Evolutionary conservation across 2,888 invertebrate genomes (phyloP), one percentile per base, ranked within the genome.

Genomic region (Pterostichus madidus): DNA sequence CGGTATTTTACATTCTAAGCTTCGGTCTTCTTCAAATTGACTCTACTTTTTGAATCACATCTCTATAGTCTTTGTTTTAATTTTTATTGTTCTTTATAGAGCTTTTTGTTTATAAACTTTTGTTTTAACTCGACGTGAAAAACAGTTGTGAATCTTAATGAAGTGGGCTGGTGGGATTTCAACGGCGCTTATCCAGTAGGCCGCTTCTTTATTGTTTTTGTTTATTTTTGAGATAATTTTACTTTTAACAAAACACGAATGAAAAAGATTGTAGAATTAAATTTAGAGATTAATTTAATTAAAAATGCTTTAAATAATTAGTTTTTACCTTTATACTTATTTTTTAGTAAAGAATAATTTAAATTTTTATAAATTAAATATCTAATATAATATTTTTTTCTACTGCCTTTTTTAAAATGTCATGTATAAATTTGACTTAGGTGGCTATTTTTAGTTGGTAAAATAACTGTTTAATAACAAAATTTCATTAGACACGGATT

Each of bases 181-280:
- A 49, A n/a, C 39, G 39, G 1, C 11, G 49, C 11, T 49, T 49
- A 49, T 49, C 49, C n/a, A n/a, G n/a, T n/a, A 10, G 11, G 13
- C 11, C 11, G 49, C n/a, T 49, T 49, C 24, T 49, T 49, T n/a
- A n/a, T 49, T 6, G 6, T 49, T n/a, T 49, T 49, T 49, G 49
- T 49, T 49, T 49, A 13, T 49, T 49, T 49, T 49, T 49, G 49
- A 49, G 49, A 49, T 49, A 49, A 49, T 49, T 49, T 49, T 49
- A 49, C 13, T 4, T 10, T 49, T 49, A 49, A n/a, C 11, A n/a
- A 13, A 49, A 49, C 49, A 49, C 10, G n/a, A 49, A 13, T 49
- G 1, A 8, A n/a, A 2, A 5, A 49, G 49, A 49, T 49, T 49
- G n/a, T 49, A 0, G 11, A n/a, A 49, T 49, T 49, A 49, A 5